Conservation (phyloP, 2,888 invertebrate genomes). For the Phyllotreta cruciferae region DNA sequence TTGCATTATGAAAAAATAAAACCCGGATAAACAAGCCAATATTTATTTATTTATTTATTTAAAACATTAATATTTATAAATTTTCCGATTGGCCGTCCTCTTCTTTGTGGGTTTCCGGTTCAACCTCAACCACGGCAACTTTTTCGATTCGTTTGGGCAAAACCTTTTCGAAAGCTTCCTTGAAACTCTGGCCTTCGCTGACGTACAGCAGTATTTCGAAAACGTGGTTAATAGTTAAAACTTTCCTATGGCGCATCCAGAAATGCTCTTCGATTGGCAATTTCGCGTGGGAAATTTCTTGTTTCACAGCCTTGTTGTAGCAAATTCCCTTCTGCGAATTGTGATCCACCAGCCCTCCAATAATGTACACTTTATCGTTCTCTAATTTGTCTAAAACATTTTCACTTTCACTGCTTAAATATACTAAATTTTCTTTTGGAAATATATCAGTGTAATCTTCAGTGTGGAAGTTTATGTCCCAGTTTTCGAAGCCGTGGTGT, state of each 20-base stretch:
- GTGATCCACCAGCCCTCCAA: constrained; percentile 97
- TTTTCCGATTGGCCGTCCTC: neutral
- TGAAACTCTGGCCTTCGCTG: constrained; percentile 80
- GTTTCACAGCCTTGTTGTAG: constrained; percentile 78
- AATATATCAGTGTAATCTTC: constrained; percentile 75
- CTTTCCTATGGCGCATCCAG: constrained; percentile 90
- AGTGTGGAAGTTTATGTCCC: constrained; percentile 84
- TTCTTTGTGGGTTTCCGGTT: neutral
- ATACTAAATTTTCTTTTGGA: constrained; percentile 80
- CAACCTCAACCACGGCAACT: constrained; percentile 29
- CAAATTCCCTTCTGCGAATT: constrained; percentile 95
- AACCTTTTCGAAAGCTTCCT: constrained; percentile 77
- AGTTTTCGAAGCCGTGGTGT: constrained; percentile 88
- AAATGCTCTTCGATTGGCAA: constrained; percentile 90
- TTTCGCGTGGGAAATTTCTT: constrained; percentile 81
- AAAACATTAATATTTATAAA: too few species aligned
- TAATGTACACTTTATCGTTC: constrained; percentile 84
- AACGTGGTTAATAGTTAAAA: constrained; percentile 95
- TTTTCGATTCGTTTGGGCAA: constrained; percentile 67
- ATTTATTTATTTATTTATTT: too few species aligned
- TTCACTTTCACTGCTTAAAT: constrained; percentile 93
- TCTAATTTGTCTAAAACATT: constrained; percentile 80
- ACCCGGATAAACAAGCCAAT: too few species aligned
- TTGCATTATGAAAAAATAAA: too few species aligned
- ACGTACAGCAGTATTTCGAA: constrained; percentile 82